phyloP scores from a whole-genome alignment of 2,797 vertebrate species.

The Craterocephalus amniculus region DNA sequence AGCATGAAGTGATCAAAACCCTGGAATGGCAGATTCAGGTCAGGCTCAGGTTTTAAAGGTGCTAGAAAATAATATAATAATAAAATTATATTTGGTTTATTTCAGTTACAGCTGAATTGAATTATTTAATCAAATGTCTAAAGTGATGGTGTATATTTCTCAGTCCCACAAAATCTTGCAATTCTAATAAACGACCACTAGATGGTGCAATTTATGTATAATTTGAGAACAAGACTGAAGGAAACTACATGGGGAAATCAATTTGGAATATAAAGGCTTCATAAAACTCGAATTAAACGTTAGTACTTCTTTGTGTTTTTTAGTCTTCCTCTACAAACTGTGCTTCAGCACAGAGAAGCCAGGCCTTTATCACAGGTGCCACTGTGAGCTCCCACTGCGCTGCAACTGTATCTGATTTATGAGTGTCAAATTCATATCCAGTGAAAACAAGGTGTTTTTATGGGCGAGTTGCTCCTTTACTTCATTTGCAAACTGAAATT shows the following conservation, averaged over 20 bases:
- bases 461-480: not conserved
- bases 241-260: not conserved
- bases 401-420: conserved; percentile 35
- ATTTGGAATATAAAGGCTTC: conserved; percentile 18
- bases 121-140: not conserved
- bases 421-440: not conserved
- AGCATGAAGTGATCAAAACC: not conserved
- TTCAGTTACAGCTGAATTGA: not conserved
- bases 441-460: conserved; percentile 14
- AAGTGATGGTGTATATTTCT: not conserved
- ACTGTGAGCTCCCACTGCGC: conserved; percentile 45
- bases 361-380: conserved; percentile 12
- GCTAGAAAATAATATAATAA: too few species aligned
- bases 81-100: not conserved
- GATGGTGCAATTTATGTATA: conserved; percentile 51
- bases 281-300: conserved; percentile 34
- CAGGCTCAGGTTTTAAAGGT: too few species aligned
- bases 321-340: conserved; percentile 5
- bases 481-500: not conserved
- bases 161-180: not conserved
- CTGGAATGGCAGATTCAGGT: not conserved
- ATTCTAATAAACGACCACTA: conserved; percentile 39
- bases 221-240: not conserved
- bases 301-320: conserved; percentile 7
- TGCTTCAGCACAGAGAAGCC: conserved; percentile 32